These are phyloP conservation scores for Lycodopsis pacificus DNA, from an alignment of 2,797 vertebrate species.

Conservation along the genomic window DNA sequence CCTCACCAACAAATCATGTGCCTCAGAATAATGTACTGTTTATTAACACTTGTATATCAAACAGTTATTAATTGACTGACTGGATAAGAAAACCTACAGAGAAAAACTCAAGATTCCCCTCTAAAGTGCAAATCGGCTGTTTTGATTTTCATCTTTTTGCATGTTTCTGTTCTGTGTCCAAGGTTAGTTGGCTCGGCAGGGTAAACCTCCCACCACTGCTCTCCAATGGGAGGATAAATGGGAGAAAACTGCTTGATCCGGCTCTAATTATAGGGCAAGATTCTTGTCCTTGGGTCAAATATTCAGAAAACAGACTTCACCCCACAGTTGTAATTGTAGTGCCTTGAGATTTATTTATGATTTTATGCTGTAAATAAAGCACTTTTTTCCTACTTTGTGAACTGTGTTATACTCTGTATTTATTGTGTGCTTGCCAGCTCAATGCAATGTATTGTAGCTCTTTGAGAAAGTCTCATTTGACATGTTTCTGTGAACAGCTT, in stretches of 20 bases:
- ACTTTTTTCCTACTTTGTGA: constrained; percentile 35
- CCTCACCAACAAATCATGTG: not conserved
- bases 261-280: constrained; percentile 65
- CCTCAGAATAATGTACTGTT: not conserved
- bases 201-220: constrained; percentile 31
- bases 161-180: constrained; percentile 35
- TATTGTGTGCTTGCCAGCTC: constrained; percentile 31
- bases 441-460: constrained; percentile 36
- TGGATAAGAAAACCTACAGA: not conserved
- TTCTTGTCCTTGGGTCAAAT: constrained; percentile 61
- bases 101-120: not conserved
- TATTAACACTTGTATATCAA: not conserved
- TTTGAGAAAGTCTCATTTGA: constrained; percentile 58
- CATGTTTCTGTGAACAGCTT: constrained; percentile 51
- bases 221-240: constrained; percentile 52
- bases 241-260: constrained; percentile 60
- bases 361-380: constrained; percentile 24
- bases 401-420: constrained; percentile 35
- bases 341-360: constrained; percentile 13
- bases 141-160: constrained; percentile 4
- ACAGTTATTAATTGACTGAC: not conserved
- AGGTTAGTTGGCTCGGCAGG: constrained; percentile 46
- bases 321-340: constrained; percentile 17
- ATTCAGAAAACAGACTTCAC: constrained; percentile 47
- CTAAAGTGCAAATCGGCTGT: not conserved